These are phyloP conservation scores for Sternotherus odoratus DNA, from an alignment of 2,797 vertebrate genomes.

Conservation along the genomic window DNA sequence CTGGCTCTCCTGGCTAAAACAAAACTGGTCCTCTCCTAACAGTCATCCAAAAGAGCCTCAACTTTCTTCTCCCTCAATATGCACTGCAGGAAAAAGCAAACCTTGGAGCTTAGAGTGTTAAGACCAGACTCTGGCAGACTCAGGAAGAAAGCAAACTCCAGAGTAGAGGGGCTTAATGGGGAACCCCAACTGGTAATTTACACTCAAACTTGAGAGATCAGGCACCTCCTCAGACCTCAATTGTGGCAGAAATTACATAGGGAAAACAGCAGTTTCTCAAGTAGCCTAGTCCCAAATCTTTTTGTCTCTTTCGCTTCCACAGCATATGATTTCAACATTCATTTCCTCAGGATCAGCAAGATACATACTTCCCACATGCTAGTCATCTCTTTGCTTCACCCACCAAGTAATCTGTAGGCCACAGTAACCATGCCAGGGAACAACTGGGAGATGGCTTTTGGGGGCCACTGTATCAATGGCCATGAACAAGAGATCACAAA, in stretches of 20 bases:
- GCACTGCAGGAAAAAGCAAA: background rate
- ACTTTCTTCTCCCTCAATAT: background rate
- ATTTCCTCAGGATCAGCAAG: background rate
- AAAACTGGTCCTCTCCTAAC: background rate
- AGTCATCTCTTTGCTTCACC: rapidly evolving
- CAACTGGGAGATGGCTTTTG: rapidly evolving
- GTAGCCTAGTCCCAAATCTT: rapidly evolving
- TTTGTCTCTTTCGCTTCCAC: rapidly evolving
- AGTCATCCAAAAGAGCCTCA: rapidly evolving
- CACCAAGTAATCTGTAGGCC: background rate
- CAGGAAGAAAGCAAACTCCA: rapidly evolving
- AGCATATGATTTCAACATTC: background rate
- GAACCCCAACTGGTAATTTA: rapidly evolving
- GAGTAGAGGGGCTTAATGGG: background rate
- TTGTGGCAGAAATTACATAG: background rate
- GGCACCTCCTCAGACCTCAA: rapidly evolving
- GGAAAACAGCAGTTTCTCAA: rapidly evolving
- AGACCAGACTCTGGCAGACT: background rate
- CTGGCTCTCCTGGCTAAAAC: background rate
- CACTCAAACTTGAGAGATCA: background rate
- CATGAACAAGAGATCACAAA: no score
- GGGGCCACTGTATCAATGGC: no score
- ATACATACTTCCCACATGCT: background rate
- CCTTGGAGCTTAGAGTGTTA: background rate
- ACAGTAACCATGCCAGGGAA: background rate